Conservation (phyloP, 2,113 vertebrate species). For the Leptocoma aspasia region DNA sequence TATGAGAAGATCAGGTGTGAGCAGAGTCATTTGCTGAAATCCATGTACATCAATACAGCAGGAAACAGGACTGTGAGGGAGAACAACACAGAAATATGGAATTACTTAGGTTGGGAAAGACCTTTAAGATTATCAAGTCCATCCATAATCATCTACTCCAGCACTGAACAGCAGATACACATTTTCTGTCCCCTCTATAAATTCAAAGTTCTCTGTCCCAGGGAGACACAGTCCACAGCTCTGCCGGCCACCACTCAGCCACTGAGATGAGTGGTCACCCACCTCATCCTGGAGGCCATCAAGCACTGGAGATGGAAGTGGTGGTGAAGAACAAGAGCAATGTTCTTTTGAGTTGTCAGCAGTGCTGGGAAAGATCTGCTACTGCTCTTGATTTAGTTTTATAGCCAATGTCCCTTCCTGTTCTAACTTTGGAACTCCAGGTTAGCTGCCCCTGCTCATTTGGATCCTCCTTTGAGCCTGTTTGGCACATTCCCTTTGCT, state of each 20-base stretch:
- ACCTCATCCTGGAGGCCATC: not conserved
- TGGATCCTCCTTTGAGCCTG: not conserved
- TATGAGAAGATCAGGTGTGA: not conserved
- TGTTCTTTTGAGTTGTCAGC: not conserved
- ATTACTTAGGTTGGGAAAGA: not conserved
- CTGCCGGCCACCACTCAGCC: not conserved
- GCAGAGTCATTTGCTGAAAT: not conserved
- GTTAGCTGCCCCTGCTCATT: not conserved
- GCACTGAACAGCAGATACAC: not conserved
- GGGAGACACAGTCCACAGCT: not conserved
- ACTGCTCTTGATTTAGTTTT: not conserved
- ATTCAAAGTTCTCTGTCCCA: not conserved
- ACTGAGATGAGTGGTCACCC: not conserved
- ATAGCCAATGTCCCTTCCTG: not conserved
- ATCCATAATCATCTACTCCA: not conserved
- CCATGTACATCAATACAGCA: not conserved
- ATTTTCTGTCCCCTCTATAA: not conserved
- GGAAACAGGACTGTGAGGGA: not conserved
- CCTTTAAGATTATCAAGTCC: not conserved
- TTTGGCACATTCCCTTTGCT: not conserved
- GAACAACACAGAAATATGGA: accelerated
- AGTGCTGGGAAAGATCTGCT: not conserved
- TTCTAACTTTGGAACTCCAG: not conserved
- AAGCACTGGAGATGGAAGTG: not conserved
- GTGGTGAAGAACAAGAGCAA: accelerated